Evolutionary conservation across 2,797 vertebrate species (phyloP).

Genomic region (Dryobates pubescens): DNA sequence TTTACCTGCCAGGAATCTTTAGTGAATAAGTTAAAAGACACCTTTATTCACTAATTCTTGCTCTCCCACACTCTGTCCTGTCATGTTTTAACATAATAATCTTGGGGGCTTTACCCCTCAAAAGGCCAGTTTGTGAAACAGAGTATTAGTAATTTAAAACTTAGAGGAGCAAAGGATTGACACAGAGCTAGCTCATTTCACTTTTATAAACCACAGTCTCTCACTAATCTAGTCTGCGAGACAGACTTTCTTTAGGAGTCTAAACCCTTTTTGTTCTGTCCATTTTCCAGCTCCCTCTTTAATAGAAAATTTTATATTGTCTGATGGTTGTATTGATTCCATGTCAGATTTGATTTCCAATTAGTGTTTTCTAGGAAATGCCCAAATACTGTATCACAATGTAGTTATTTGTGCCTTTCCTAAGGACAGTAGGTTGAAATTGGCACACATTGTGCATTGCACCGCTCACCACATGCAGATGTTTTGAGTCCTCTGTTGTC

Average conservation of each 20-base stretch:
- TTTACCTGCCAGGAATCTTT: slow-evolving; percentile 56
- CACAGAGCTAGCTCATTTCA: neutral
- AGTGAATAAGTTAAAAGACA: slow-evolving; percentile 41
- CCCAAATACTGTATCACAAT: neutral
- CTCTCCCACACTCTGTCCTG: neutral
- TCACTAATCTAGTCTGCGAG: neutral
- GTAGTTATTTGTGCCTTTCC: neutral
- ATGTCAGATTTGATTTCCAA: neutral
- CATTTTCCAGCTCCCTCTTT: neutral
- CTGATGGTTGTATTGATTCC: neutral
- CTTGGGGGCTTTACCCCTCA: too few species aligned
- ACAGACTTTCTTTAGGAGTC: neutral
- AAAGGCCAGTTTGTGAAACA: neutral
- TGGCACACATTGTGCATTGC: neutral
- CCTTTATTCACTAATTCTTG: slow-evolving; percentile 10
- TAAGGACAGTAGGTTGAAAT: neutral
- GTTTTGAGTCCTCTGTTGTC: neutral
- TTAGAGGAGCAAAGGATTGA: neutral
- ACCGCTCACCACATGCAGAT: neutral
- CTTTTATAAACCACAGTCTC: neutral
- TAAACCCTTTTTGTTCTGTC: neutral
- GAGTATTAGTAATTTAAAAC: neutral
- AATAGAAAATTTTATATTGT: neutral
- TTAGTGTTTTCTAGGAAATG: slow-evolving; percentile 1
- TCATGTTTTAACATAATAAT: neutral